These are phyloP conservation scores for Pterostichus madidus DNA, from an alignment of 2,888 invertebrate species.

Conservation along the genomic window DNA sequence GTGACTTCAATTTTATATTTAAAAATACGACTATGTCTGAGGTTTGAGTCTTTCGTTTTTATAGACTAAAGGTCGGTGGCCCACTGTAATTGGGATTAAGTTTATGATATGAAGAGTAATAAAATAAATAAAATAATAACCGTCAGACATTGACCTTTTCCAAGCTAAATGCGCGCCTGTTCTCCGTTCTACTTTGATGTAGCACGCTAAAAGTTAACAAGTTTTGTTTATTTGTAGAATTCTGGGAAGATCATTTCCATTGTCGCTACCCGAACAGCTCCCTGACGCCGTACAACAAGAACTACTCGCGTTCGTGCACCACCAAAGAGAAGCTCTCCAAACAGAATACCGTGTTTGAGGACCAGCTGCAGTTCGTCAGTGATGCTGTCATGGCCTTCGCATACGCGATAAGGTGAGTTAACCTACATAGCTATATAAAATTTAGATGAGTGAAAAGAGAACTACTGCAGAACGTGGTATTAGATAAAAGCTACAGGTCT, in stretches of 20 bases:
- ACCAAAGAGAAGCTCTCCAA: conserved; percentile 87
- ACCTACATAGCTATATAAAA: not conserved
- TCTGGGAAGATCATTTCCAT: conserved; percentile 96
- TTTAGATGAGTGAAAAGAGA: conserved; percentile 4
- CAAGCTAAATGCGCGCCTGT: too few species aligned
- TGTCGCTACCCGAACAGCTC: conserved; percentile 91
- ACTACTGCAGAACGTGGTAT: not conserved
- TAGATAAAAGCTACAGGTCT: not conserved
- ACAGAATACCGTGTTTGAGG: conserved; percentile 91
- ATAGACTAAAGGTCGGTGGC: too few species aligned
- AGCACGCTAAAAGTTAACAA: too few species aligned
- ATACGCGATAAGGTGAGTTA: conserved; percentile 87
- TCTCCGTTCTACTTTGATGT: too few species aligned
- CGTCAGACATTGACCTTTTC: too few species aligned
- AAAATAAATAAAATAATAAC: too few species aligned
- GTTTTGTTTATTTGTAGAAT: conserved; percentile 82
- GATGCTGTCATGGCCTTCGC: conserved; percentile 98
- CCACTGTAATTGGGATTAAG: too few species aligned
- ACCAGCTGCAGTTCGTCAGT: conserved; percentile 96
- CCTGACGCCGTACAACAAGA: conserved; percentile 89
- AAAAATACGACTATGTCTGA: too few species aligned
- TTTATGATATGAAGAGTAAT: too few species aligned
- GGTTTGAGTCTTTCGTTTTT: too few species aligned
- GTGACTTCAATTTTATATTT: too few species aligned
- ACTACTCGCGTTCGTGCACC: conserved; percentile 86